Percentiles rank a stretch among this genome's conserved stretches.
Conservation (phyloP, 2,113 vertebrate species). For the Leiothrix lutea region DNA sequence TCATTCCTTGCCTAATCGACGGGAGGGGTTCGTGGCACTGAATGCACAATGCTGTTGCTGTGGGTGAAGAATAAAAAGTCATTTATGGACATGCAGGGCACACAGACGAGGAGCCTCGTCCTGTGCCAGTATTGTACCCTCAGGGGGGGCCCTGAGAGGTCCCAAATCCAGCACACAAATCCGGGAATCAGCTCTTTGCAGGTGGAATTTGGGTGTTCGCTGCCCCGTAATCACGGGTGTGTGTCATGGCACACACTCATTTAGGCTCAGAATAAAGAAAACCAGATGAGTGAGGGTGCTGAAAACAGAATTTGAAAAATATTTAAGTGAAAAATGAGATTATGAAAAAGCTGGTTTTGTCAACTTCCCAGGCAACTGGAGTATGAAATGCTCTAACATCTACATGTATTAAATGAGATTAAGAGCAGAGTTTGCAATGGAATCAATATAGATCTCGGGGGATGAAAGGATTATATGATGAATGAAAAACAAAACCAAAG, state of each 20-base stretch:
- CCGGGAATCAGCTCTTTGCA: not conserved
- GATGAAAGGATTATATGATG: constrained; percentile 29
- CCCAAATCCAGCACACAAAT: not conserved
- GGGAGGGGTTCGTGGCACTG: not conserved
- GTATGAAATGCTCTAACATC: not conserved
- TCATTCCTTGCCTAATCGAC: not conserved
- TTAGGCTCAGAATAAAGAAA: not conserved
- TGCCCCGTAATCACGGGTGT: not conserved
- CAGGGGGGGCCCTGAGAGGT: not conserved
- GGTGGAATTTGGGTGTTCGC: not conserved
- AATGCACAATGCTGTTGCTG: not conserved
- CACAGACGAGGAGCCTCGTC: not conserved
- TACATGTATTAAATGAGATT: constrained; percentile 4
- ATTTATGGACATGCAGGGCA: not conserved
- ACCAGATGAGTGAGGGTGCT: not conserved
- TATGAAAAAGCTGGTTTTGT: not conserved
- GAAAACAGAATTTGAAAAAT: not conserved
- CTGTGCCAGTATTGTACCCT: fast-evolving
- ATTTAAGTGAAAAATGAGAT: not conserved
- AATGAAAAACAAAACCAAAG: constrained; percentile 10
- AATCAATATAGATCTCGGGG: not conserved
- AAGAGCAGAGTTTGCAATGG: constrained; percentile 2
- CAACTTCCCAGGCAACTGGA: not conserved
- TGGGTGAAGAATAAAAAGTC: not conserved
- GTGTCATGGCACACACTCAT: not conserved